These are phyloP conservation scores for Apogon hyalosoma DNA, from an alignment of 2,797 vertebrate genomes.

Conservation along the genomic window DNA sequence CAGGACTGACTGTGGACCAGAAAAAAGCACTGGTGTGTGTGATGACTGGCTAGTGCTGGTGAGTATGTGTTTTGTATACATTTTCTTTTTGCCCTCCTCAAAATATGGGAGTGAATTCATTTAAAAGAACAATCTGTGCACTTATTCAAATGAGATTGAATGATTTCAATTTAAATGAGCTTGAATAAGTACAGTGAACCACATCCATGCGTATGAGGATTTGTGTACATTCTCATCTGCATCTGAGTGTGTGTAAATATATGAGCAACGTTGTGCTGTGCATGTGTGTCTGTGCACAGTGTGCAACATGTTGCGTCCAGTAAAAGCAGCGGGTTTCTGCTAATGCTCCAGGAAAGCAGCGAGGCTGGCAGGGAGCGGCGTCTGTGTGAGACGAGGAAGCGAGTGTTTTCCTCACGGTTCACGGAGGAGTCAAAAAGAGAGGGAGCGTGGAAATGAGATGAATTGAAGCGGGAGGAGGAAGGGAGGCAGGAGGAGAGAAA, in stretches of 20 bases:
- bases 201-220: not conserved
- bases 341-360: slow-evolving; percentile 22
- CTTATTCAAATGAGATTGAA: slow-evolving; percentile 55
- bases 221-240: not conserved
- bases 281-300: not conserved
- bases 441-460: slow-evolving; percentile 52
- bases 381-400: slow-evolving; percentile 34
- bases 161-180: slow-evolving; percentile 45
- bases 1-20: slow-evolving; percentile 35
- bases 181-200: slow-evolving; percentile 39
- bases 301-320: slow-evolving; percentile 1
- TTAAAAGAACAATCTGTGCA: slow-evolving; percentile 44
- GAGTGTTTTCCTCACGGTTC: slow-evolving; percentile 62
- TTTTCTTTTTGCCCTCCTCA: slow-evolving; percentile 11
- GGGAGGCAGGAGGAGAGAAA: not conserved
- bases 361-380: not conserved
- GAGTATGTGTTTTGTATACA: not conserved
- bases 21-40: slow-evolving; percentile 7
- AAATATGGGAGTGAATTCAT: slow-evolving; percentile 28
- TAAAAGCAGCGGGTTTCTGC: slow-evolving; percentile 1
- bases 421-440: slow-evolving; percentile 56
- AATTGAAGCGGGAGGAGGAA: slow-evolving; percentile 39
- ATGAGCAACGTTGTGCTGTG: not conserved
- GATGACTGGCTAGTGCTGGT: not conserved
- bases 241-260: slow-evolving; percentile 4